Percentiles rank a stretch among this genome's conserved stretches.
Evolutionary conservation across 2,797 vertebrate genomes (phyloP).

Genomic region (Xiphophorus birchmanni): DNA sequence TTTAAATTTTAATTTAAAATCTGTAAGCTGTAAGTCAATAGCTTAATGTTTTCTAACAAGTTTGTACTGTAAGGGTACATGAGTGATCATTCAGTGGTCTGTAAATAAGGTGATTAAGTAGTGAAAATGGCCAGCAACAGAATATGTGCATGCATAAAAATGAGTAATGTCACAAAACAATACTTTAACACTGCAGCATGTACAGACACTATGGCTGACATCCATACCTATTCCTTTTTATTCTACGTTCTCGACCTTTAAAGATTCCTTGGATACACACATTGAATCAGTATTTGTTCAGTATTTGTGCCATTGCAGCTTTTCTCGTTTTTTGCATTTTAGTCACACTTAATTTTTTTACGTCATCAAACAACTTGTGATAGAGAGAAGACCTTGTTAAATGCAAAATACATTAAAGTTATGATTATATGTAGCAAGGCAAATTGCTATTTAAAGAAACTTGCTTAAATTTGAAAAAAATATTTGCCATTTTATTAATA

Average conservation of each 20-base stretch:
- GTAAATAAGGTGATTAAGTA: conserved; percentile 60
- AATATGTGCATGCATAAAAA: not conserved
- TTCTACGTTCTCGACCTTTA: not conserved
- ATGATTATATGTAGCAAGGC: not conserved
- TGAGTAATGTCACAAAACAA: conserved; percentile 38
- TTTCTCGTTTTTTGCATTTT: not conserved
- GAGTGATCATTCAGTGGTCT: conserved; percentile 9
- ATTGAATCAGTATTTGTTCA: not conserved
- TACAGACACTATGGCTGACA: conserved; percentile 26
- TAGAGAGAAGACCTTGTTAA: not conserved
- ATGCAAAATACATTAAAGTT: not conserved
- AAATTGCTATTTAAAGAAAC: not conserved
- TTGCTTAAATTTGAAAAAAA: not conserved
- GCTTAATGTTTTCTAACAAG: not conserved
- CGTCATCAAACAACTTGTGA: not conserved
- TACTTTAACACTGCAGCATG: conserved; percentile 48
- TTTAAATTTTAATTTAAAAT: not conserved
- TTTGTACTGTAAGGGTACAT: not conserved
- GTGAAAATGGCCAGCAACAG: conserved; percentile 34
- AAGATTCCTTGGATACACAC: not conserved
- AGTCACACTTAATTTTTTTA: not conserved
- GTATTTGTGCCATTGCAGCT: not conserved
- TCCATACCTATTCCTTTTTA: not conserved
- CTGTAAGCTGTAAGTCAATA: not conserved
- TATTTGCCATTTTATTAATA: not conserved